Evolutionary conservation across 1,140 invertebrate genomes (phyloP), one percentile per base, ranked within the genome.

Genomic region (Microplitis demolitor): DNA sequence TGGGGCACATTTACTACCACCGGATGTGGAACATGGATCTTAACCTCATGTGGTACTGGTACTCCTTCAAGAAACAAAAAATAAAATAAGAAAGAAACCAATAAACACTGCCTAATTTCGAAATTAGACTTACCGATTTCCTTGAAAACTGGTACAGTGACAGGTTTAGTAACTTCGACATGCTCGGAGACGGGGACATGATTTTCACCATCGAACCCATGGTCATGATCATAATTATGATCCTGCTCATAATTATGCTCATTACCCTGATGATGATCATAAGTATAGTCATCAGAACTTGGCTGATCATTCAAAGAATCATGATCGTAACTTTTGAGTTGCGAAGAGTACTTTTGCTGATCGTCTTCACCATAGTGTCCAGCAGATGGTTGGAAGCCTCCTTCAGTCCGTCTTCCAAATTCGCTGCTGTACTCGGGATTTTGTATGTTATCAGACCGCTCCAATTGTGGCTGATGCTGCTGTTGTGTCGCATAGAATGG

Each of bases 11-110:
- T 89, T 4, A 91, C 86, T 2, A 93, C 88, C 68, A 94, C 90
- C 11, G 92, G 92, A 82, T 93, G 92, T 0, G 92, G 92, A 3
- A 94, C 88, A 53, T 90, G 90, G 8, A 94, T 90, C 71, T 92
- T 92, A 0, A 93, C 84, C 4, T 90, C 86, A 70, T 93, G 92
- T 31, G 90, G 91, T 64, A 93, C 89, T 13, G 91, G 91, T n/a
- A 92, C 88, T 51, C 86, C 86, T 87, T 51, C 6, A 50, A 54
- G 6, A 63, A 39, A 13, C 13, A 35, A 63, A 51, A 45, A 39
- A 16, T 4, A 13, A 53, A 67, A 53, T 9, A 11, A 11, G 5
- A n/a, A 5, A 45, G 4, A 45, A 9, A 11, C 11, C 39, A 45
- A 45, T 45, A 8, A 45, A 9, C 39, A 6, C 4, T 2, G 39